Base-by-base conservation (phyloP, 2,888 invertebrate genomes). In the Philopedon plagiatum region DNA sequence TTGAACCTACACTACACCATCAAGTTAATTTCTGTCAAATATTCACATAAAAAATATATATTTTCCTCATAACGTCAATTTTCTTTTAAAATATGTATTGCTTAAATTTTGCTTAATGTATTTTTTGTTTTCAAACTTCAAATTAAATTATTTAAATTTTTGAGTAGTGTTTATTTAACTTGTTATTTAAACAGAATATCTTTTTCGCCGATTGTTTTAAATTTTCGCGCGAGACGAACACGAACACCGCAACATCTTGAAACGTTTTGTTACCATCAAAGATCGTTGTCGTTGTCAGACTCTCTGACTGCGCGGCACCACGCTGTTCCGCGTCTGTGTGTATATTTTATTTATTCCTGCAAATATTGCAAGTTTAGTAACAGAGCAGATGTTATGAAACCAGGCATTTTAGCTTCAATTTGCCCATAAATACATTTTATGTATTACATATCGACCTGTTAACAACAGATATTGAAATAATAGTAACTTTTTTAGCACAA, bases 311-410 rank as follows among this genome's bases (percentile, higher is more conserved):
- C 58, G 11, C 13, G 66, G 58, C 5, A 49, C 23, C 23, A 21
- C 23, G 23, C 3, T 23, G 46, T 66, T 66, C 66, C 58, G 65
- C 29, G 57, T 65, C 57, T 63, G 51, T 44, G 23, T 23, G 57
- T 26, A 67, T 67, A 67, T 67, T 60, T 67, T 67, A 67, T 67
- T 60, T 61, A 67, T 57, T 66, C 61, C 61, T 67, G 67, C 61
- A 67, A 67, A 67, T 44, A 34, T 19, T 61, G 51, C 37, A 23
- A 2, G 23, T 0, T 11, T 67, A 67, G 67, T 67, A 39, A 46
- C 23, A 18, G 58, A 5, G 58, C 54, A 64, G 7, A 39, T 39
- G 21, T 39, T 13, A 9, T 21, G n/a, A n/a, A n/a, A 7, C 9
- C 26, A 9, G 1, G 5, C 26, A 51, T 11, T 51, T 37, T n/a